Evolutionary conservation across 2,113 vertebrate genomes (phyloP).

Genomic region (Pogonocichla stellata): DNA sequence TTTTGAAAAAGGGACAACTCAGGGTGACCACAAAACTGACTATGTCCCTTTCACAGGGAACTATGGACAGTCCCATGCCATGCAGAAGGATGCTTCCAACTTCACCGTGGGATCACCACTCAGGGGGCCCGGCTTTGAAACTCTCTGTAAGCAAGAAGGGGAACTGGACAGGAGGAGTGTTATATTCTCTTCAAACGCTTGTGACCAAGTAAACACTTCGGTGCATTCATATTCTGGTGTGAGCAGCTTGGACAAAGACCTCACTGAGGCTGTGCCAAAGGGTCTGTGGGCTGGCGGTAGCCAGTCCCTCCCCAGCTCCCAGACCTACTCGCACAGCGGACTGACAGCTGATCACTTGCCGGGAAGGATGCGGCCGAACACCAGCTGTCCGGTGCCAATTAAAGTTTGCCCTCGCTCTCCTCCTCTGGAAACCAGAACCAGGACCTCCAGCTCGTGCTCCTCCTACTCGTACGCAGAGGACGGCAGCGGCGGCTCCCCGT

Average conservation of each 20-base stretch:
- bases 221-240: conserved; percentile 91
- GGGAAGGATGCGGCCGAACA: conserved; percentile 91
- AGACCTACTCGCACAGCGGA: conserved; percentile 84
- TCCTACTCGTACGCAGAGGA: conserved; percentile 98
- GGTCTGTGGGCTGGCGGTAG: conserved; percentile 89
- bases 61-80: conserved; percentile 82
- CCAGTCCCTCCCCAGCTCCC: conserved; percentile 92
- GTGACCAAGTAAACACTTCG: conserved; percentile 88
- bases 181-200: conserved; percentile 94
- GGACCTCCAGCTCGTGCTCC: conserved; percentile 97
- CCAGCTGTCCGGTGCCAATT: conserved; percentile 99
- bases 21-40: conserved; percentile 98
- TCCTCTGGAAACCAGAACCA: conserved; percentile 92
- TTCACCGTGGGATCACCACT: conserved; percentile 87
- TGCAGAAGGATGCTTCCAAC: conserved; percentile 86
- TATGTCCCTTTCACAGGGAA: conserved; percentile 87
- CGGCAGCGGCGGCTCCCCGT: conserved; percentile 93
- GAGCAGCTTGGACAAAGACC: conserved; percentile 93
- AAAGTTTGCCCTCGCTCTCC: conserved; percentile 98
- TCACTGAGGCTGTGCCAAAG: conserved; percentile 90
- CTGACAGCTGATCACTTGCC: conserved; percentile 82
- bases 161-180: conserved; percentile 96
- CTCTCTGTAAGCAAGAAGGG: conserved; percentile 91
- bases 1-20: conserved; percentile 94
- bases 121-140: conserved; percentile 87